A percentile compares a stretch with the other conserved stretches of the same genome.
Evolutionary conservation across 2,113 vertebrate genomes (phyloP).

Genomic region (Zootoca vivipara): DNA sequence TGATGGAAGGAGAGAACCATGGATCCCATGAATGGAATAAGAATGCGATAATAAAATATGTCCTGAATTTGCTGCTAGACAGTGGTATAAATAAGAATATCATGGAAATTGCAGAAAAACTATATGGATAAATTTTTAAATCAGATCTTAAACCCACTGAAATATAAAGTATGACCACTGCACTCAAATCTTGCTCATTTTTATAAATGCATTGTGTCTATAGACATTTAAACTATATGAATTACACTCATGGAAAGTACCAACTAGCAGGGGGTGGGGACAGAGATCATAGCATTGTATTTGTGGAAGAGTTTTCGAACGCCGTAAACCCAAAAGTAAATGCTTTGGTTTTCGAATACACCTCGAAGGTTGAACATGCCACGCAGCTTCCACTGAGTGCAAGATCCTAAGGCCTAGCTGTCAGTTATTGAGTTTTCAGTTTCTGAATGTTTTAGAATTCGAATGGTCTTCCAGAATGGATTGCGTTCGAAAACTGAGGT

Average conservation of each 20-base stretch:
- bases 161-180: slow-evolving; percentile 9
- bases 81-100: not conserved
- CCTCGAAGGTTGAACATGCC: too few species aligned
- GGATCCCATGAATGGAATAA: not conserved
- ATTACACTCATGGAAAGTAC: slow-evolving; percentile 26
- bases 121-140: slow-evolving; percentile 11
- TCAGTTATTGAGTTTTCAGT: too few species aligned
- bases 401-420: too few species aligned
- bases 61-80: not conserved
- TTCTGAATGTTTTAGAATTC: too few species aligned
- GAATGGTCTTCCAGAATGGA: too few species aligned
- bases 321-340: too few species aligned
- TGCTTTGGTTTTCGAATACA: too few species aligned
- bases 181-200: slow-evolving; percentile 26
- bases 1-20: not conserved
- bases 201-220: slow-evolving; percentile 26
- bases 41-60: not conserved
- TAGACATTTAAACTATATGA: slow-evolving; percentile 29
- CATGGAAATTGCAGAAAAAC: not conserved
- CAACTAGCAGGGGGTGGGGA: slow-evolving; percentile 6
- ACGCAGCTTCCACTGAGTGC: too few species aligned
- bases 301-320: slow-evolving; percentile 1
- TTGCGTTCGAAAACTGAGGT: too few species aligned
- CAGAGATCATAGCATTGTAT: slow-evolving; percentile 5
- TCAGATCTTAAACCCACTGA: slow-evolving; percentile 34